A percentile compares a stretch with the other conserved stretches of the same genome.
Evolutionary conservation across 2,113 vertebrate genomes (phyloP).

Genomic region (Puffinus mauretanicus): DNA sequence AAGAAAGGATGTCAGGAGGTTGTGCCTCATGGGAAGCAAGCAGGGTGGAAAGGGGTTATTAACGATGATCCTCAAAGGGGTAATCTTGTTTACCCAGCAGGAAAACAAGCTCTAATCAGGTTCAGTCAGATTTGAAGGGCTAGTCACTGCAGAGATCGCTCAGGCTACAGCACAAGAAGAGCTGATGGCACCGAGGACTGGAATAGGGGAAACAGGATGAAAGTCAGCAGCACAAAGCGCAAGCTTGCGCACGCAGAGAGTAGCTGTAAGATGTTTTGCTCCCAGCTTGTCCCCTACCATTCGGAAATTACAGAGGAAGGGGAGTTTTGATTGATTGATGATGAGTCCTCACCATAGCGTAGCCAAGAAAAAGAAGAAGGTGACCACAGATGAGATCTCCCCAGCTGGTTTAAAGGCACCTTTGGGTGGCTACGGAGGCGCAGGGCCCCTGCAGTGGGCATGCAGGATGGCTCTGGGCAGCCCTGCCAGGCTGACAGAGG

Average conservation of each 20-base stretch:
- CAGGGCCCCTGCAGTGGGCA: not conserved
- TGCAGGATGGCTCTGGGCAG: not conserved
- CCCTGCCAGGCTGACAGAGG: not conserved
- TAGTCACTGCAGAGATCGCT: not conserved
- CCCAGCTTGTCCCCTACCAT: not conserved
- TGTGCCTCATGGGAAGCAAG: not conserved
- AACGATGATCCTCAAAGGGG: not conserved
- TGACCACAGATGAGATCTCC: not conserved
- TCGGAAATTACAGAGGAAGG: not conserved
- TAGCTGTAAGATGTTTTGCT: not conserved
- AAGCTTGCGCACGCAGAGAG: not conserved
- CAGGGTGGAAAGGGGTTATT: not conserved
- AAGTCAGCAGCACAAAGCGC: not conserved
- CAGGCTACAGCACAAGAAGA: not conserved
- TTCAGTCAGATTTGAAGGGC: not conserved
- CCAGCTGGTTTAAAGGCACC: not conserved
- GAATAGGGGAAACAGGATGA: not conserved
- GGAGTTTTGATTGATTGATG: not conserved
- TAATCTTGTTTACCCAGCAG: not conserved
- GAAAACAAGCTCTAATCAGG: slow-evolving; percentile 25
- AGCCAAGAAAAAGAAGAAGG: not conserved
- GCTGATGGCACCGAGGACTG: rapidly evolving
- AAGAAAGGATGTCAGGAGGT: not conserved
- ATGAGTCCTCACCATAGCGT: not conserved
- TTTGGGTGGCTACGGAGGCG: not conserved